Base-by-base conservation (phyloP, 2,888 invertebrate genomes). In the Mamestra brassicae region DNA sequence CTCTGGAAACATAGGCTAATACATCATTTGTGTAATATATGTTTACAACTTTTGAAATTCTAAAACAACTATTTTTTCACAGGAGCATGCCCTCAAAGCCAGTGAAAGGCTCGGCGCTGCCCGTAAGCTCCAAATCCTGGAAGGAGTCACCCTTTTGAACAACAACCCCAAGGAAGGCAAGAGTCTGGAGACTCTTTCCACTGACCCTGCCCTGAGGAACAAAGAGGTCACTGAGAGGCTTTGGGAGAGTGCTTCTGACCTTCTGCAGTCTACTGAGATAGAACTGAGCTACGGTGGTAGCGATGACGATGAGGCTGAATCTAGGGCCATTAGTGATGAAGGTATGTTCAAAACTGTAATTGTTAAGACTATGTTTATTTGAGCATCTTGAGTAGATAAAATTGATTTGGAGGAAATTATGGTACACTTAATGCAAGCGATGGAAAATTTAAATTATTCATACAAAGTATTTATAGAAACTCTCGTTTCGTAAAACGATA, bases 41-140 rank as follows among this genome's bases (percentile, higher is more conserved):
- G 13, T 52, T 17, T 17, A 47, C 47, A 13, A 13, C 47, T 42
- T 42, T 3, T 11, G 3, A 17, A 60, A 50, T 42, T 60, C 3
- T 57, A 71, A 68, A 0, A 54, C 72, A 55, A 13, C 7, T 62
- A 63, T 78, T 47, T 80, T 67, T 74, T 86, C 83, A 81, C 84
- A 96, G 96, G 96, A 96, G 87, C 94, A 95, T 74, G 96, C 95
- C 0, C 88, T 96, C 0, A 95, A 93, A 88, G 94, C 93, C 2
- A 91, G 95, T 17, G 94, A 95, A 62, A 91, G 94, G 76, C 88
- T 96, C 0, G 88, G 93, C 42, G 87, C 93, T 4, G 90, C 94
- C 6, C 93, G 95, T 42, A 92, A 94, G 65, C 85, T 96, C 60
- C 93, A 92, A 54, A 89, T 96, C 64, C 81, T 92, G 7, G 95